Evolutionary conservation across 2,113 vertebrate species (phyloP), one percentile per base, ranked within the genome.

Genomic region (Drymodes brunneopygia): DNA sequence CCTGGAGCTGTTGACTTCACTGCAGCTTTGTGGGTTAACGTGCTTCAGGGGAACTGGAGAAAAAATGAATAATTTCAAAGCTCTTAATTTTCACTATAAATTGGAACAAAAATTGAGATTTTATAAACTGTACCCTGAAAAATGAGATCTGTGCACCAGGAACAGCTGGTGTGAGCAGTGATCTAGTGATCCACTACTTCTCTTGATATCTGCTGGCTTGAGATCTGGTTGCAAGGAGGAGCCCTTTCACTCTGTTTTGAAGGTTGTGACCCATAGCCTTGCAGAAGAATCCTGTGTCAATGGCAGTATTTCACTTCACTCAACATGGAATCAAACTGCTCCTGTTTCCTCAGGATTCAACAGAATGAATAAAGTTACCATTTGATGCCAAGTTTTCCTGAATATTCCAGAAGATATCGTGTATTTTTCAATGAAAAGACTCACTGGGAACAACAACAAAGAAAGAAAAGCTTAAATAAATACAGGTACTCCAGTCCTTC

Each of bases 361-460:
- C 12, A 84, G 33, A 40, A 57, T 24, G 31, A 15, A 42, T 58
- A 47, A 35, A 33, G 21, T 60, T 62, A 36, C 14, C 15, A n/a
- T 54, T 53, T 38, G 16, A 40, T 48, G 27, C 25, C 18, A 9
- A 11, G 15, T 50, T 48, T 87, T 27, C 14, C 15, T 33, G n/a
- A 72, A 72, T 57, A 40, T 69, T 82, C 42, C 47, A 65, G 62
- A 83, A 54, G 23, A 2, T 45, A 4, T 45, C 0, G 0, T 60
- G 16, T 60, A n/a, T 74, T 81, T 87, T 92, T 79, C 15, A 58
- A 44, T 35, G 66, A 51, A 86, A 92, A 92, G 44, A 51, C 4
- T 57, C 42, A 42, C 4, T 53, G 16, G 33, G 15, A 78, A 21
- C 38, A 56, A 18, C 5, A 42, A 62, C 2, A 61, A 33, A 11